Base-by-base conservation (phyloP, 2,888 invertebrate genomes). In the Erannis defoliaria region DNA sequence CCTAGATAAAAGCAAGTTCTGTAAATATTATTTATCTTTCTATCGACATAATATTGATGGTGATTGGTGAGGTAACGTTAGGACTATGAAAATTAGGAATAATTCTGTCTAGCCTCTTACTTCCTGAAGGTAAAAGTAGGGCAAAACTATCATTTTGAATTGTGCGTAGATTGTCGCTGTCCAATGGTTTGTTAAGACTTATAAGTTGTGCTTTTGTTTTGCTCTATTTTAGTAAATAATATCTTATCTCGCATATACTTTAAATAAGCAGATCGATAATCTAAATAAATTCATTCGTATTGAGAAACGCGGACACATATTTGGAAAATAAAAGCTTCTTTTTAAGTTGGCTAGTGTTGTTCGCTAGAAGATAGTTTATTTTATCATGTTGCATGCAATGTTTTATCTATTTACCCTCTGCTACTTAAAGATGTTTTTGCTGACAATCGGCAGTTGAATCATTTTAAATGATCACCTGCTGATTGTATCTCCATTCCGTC, bases 101-200 rank as follows among this genome's bases (percentile, higher is more conserved):
- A 72, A 66, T 71, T 73, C 67, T 65, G 68, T 68, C 62, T 35
- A 66, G 64, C 43, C 56, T 42, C 5, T 59, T 19, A 74, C 75
- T 81, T 81, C 81, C 81, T 79, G 68, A 72, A 65, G 66, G 49
- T 64, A 64, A 72, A 81, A 72, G 66, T 81, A 68, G 80, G 73
- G 65, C 77, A 74, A 64, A 70, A 3, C 12, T 21, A 51, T 29
- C 16, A 29, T 16, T 29, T 19, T 79, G 73, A 77, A 74, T 77
- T 77, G 75, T 73, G 74, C 69, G 59, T 51, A 55, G 53, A 57
- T 58, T 62, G 61, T 67, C 55, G 54, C 33, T 21, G 54, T 43
- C 42, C 54, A 19, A 14, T n/a, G 26, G n/a, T 49, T 33, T 18
- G 49, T 55, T 45, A 18, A 23, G 56, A 10, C 14, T 43, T 23